Evolutionary conservation across 2,888 invertebrate species (phyloP), one percentile per base, ranked within the genome.

Genomic region (Macropis europaea): DNA sequence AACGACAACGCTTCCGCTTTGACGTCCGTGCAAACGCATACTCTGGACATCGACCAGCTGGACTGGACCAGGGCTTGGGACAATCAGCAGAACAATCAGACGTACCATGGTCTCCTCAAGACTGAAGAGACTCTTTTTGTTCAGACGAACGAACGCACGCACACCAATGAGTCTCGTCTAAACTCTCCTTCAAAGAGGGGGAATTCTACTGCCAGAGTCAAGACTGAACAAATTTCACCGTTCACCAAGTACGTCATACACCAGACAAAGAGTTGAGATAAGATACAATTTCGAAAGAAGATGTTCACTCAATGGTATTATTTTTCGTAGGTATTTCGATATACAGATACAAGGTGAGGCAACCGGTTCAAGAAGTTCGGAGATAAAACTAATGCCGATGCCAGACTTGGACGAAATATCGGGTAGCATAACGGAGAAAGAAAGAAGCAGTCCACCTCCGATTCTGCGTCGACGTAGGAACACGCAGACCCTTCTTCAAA

Each of bases 331-430:
- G 61, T 89, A 87, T 57, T 89, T 89, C 56, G 87, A 87, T 40
- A 64, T 90, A 60, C 88, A 88, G 50, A 84, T 89, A 22, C 82
- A 82, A 11, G 82, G 67, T 2, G 89, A 88, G 28, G 85, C 85
- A 2, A 79, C 81, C 7, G 72, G 77, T 38, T 88, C 89, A 3
- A 84, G 82, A 30, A 84, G 68, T 19, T 84, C 88, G 22, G 90
- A 90, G 38, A 89, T 90, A 42, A 85, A 86, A 47, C 68, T 90
- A 7, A 72, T 89, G 48, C 90, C 90, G 2, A 90, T 90, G 90
- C 90, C 90, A 0, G 90, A 90, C 50, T 69, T 90, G 11, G 90
- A 90, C 28, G 89, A 90, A 34, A 82, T 82, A 1, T 53, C 84
- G 0, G 69, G 66, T 2, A 63, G 71, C 26, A 64, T 83, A 1